Evolutionary conservation across 1,140 invertebrate species (phyloP), one percentile per base, ranked within the genome.

Genomic region (Pectinophora gossypiella): DNA sequence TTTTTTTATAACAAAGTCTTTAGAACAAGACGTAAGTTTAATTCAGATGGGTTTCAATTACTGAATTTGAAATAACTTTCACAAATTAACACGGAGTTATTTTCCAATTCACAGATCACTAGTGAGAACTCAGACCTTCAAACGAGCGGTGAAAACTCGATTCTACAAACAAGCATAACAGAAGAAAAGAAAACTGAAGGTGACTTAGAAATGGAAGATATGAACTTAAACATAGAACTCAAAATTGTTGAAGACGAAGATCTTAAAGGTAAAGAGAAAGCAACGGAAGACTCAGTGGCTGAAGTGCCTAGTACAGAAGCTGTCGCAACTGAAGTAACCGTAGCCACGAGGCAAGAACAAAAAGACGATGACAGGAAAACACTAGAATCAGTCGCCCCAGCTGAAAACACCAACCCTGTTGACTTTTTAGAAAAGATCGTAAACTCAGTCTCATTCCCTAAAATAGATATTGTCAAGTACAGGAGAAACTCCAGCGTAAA

Each of bases 171-270:
- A 40, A 51, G 27, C 43, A 42, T 22, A 35, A 10, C 20, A 10
- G 45, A 54, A 47, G 36, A 54, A 38, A 27, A 23, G 19, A 23
- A n/a, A 38, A 15, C 45, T 35, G 59, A 54, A 22, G 43, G 45
- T 19, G 78, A 86, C 32, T 68, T 82, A 43, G 85, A 86, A 42
- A 61, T 76, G 43, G 76, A 85, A 48, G 76, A 87, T 56, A 55
- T 77, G 19, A 85, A 82, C 55, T 59, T 84, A 15, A 84, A 84
- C 51, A 66, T 83, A 38, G 87, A 89, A 68, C 71, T 89, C 15
- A 88, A 87, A 74, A 89, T 89, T 50, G 71, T 87, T 19, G 87
- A 87, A 72, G 81, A 87, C 52, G 76, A 79, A 56, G 78, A 82
- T 27, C 38, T 44, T 7, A 61, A 64, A 40, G 36, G 22, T 12